Evolutionary conservation across 2,888 invertebrate species (phyloP), one percentile per base, ranked within the genome.

Genomic region (Acleris holmiana): DNA sequence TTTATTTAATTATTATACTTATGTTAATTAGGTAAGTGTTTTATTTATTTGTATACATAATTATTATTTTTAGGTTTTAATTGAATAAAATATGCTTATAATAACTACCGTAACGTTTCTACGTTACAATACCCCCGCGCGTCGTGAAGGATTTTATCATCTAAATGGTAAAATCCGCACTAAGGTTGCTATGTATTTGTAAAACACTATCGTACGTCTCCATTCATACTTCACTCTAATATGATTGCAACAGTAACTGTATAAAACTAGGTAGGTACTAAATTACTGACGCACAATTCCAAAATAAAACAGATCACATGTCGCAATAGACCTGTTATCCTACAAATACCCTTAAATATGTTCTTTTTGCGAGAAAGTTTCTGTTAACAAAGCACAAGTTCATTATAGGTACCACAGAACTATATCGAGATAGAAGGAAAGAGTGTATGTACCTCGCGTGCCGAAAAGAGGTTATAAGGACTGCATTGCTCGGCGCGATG

Each of bases 81-180:
- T 4, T 23, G 4, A 4, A 23, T 3, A 23, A 23, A 23, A 23
- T 4, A 4, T 23, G 4, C 23, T 23, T 2, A 4, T 23, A 23
- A 23, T 23, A 23, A 5, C 3, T 4, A 4, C 5, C 44, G n/a
- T 17, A 44, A 44, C 44, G 44, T 44, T 44, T 2, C 5, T 17
- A 44, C 44, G 44, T 44, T 44, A 44, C 44, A 44, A 6, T 44
- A 44, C 44, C 4, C 44, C 44, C n/a, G 44, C 44, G 15, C 44
- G 17, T 17, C n/a, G n/a, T 17, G 44, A 44, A 44, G 44, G 44
- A 44, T 44, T 44, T 44, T 17, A 44, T 44, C 15, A 44, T 44
- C 13, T 44, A 44, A 1, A n/a, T 44, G 15, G n/a, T 13, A 13
- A 44, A 44, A 44, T 17, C 44, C 44, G 44, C 44, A 17, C 23